Evolutionary conservation across 2,888 invertebrate genomes (phyloP), one percentile per base, ranked within the genome.

Genomic region (Brenthis hecate): DNA sequence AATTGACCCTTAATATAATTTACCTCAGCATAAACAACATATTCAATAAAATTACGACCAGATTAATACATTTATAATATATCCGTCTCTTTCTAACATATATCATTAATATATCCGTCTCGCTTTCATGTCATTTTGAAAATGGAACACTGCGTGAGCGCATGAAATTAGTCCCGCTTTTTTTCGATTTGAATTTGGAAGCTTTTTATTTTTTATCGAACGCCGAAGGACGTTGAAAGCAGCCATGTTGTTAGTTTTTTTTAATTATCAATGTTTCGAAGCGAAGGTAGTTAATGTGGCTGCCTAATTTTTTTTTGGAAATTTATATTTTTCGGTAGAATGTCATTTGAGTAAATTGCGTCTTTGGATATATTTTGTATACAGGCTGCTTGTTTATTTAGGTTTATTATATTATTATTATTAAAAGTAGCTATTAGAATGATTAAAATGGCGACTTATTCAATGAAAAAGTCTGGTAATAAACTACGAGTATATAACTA

Each of bases 161-260:
- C 88, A 88, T 85, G 88, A 86, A 91, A 92, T 91, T 90, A 90
- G 90, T 87, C 78, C 81, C 85, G 87, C 88, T 90, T 88, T 89
- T 36, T 90, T 89, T 77, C 79, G 85, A 88, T 91, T 91, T 89
- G 85, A 89, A 88, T 88, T 86, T 86, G 79, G 84, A 82, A 82
- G 77, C 78, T 80, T 81, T 86, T 85, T 85, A 80, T 79, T 83
- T 83, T 82, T 82, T 77, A 71, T 71, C 74, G 71, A 71, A 62
- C 71, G 69, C 61, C 80, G 80, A 86, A 85, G 83, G 84, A 83
- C 85, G 84, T 84, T 81, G 80, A 81, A 79, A 80, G 77, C 89
- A 85, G 89, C 89, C 89, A 89, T 89, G 77, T 81, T 90, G 86
- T 72, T 73, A 75, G 70, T 75, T 77, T 78, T 82, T 86, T 89